phyloP scores from a whole-genome alignment of 2,797 vertebrate genomes.

The Morus bassanus region DNA sequence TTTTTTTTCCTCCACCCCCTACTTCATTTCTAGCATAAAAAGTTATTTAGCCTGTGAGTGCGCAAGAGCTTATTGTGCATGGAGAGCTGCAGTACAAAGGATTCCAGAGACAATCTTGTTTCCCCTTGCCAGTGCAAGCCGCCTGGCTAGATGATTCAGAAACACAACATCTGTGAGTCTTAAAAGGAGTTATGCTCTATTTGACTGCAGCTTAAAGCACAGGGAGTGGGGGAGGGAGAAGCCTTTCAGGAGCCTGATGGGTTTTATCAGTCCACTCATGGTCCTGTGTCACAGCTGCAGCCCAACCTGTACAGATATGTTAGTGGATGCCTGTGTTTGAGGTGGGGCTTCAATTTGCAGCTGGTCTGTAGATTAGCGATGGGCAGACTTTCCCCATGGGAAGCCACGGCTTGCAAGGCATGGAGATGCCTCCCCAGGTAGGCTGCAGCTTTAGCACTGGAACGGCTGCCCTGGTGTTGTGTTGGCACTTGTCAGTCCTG shows the following conservation, averaged over 20 bases:
- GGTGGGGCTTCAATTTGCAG: background rate
- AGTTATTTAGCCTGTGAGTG: background rate
- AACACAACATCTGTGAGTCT: constrained; percentile 24
- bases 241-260: background rate
- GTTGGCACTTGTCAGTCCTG: background rate
- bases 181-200: constrained; percentile 33
- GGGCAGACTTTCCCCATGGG: background rate
- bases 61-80: background rate
- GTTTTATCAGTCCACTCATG: background rate
- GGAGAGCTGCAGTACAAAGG: constrained; percentile 23
- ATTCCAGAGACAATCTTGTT: constrained; percentile 35
- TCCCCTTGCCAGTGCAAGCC: background rate
- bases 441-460: background rate
- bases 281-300: background rate
- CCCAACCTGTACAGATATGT: background rate
- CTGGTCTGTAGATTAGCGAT: background rate
- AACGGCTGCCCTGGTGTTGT: background rate
- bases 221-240: background rate
- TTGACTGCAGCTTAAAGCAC: background rate
- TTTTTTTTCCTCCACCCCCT: background rate
- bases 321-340: background rate
- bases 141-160: constrained; percentile 22
- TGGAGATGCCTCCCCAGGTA: background rate
- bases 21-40: background rate
- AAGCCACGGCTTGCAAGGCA: background rate